Conservation (phyloP, 2,113 vertebrate species). For the Silurus glanis region DNA sequence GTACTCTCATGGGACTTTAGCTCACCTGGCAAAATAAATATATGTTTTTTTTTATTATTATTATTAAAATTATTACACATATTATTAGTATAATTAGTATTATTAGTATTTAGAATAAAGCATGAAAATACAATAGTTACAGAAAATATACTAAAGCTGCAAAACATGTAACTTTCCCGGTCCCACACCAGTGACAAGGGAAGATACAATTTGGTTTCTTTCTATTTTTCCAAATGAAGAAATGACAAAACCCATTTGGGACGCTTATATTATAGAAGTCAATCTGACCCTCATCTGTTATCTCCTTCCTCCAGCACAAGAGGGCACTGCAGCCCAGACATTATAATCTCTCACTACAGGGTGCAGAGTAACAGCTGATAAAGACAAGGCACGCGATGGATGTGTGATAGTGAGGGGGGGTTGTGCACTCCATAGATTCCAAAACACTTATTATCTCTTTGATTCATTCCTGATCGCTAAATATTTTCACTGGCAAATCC, state of each 20-base stretch:
- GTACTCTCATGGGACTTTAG: background rate
- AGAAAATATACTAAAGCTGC: background rate
- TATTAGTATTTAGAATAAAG: background rate
- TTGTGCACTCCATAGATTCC: constrained; percentile 67
- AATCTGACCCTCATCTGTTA: background rate
- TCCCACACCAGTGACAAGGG: background rate
- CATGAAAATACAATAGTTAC: background rate
- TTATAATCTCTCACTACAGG: constrained; percentile 34
- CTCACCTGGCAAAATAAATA: background rate
- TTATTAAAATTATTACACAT: too few relatives aligned
- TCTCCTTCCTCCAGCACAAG: constrained; percentile 62
- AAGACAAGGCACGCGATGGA: constrained; percentile 65
- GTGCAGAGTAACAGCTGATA: constrained; percentile 69
- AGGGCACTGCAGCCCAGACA: constrained; percentile 76
- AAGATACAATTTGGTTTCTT: background rate
- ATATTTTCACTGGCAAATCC: constrained; percentile 75
- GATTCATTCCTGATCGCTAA: constrained; percentile 74
- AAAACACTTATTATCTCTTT: constrained; percentile 76
- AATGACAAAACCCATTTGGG: background rate
- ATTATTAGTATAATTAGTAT: too few relatives aligned
- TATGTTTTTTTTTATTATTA: too few relatives aligned
- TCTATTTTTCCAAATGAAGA: background rate
- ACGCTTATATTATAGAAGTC: background rate
- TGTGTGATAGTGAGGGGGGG: constrained; percentile 62
- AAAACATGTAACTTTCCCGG: background rate